Conservation (phyloP, 2,797 vertebrate species). For the Sebastes paucispinis region DNA sequence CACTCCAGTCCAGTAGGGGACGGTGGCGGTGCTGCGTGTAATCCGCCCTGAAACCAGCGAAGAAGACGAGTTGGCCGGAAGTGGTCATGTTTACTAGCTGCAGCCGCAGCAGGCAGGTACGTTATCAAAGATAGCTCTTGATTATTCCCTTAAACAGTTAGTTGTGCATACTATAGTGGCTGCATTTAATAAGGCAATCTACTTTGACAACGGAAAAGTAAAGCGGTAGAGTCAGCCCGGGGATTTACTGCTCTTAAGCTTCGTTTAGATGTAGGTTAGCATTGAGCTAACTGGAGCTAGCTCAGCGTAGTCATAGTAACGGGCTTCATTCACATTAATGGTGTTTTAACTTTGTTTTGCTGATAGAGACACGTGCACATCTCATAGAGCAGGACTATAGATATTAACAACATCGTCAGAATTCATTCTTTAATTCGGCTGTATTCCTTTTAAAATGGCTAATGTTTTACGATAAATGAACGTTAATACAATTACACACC, state of each 20-base stretch:
- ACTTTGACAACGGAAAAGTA: neutral
- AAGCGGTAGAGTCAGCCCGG: accelerated
- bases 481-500: too few species aligned
- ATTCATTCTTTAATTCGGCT: neutral
- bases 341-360: accelerated
- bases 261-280: neutral
- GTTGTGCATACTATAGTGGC: neutral
- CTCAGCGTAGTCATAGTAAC: neutral
- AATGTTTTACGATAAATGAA: too few species aligned
- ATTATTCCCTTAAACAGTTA: accelerated
- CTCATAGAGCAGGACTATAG: accelerated
- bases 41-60: accelerated
- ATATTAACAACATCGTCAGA: accelerated
- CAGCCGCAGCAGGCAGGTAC: neutral
- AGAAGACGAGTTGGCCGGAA: constrained; percentile 30
- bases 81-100: constrained; percentile 19
- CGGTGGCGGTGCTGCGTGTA: neutral
- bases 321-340: neutral
- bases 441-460: neutral
- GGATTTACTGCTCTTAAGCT: neutral
- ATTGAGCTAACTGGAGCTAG: constrained; percentile 5
- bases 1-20: constrained; percentile 4
- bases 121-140: neutral
- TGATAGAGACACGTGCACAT: accelerated
- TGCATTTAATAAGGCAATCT: too few species aligned